Conservation (phyloP, 1,140 invertebrate species). For the Trachymyrmex cornetzi region DNA sequence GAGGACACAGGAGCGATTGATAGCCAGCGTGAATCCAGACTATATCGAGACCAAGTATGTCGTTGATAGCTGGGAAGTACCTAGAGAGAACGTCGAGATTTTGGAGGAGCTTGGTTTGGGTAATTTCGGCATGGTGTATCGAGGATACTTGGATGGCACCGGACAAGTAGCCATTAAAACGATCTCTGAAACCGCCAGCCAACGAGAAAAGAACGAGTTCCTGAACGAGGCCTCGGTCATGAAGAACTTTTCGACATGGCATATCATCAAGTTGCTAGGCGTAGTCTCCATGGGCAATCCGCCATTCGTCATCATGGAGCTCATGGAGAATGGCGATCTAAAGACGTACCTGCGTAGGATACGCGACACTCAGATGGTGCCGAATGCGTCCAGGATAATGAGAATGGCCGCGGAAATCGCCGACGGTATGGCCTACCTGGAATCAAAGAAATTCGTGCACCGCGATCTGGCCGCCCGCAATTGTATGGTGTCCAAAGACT, state of each 20-base stretch:
- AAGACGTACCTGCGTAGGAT: conserved; percentile 89
- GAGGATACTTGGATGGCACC: conserved; percentile 85
- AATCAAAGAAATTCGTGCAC: conserved; percentile 91
- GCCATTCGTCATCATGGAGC: conserved; percentile 91
- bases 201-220: conserved; percentile 88
- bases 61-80: conserved; percentile 91
- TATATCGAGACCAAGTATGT: conserved; percentile 86
- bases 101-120: conserved; percentile 89
- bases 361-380: conserved; percentile 78
- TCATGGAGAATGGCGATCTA: conserved; percentile 92
- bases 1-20: conserved; percentile 77
- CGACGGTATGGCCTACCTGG: conserved; percentile 93
- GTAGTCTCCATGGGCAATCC: conserved; percentile 90
- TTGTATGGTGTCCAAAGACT: conserved; percentile 91
- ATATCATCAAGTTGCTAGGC: conserved; percentile 91
- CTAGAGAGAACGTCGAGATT: conserved; percentile 88
- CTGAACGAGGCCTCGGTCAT: conserved; percentile 90
- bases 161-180: conserved; percentile 90
- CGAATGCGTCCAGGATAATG: conserved; percentile 84
- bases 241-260: conserved; percentile 88
- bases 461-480: conserved; percentile 93
- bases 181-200: conserved; percentile 87
- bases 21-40: conserved; percentile 83
- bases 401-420: conserved; percentile 93
- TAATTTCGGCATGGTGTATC: conserved; percentile 91